Evolutionary conservation across 2,888 invertebrate genomes (phyloP), one percentile per base, ranked within the genome.

Genomic region (Ormyrus thymus): DNA sequence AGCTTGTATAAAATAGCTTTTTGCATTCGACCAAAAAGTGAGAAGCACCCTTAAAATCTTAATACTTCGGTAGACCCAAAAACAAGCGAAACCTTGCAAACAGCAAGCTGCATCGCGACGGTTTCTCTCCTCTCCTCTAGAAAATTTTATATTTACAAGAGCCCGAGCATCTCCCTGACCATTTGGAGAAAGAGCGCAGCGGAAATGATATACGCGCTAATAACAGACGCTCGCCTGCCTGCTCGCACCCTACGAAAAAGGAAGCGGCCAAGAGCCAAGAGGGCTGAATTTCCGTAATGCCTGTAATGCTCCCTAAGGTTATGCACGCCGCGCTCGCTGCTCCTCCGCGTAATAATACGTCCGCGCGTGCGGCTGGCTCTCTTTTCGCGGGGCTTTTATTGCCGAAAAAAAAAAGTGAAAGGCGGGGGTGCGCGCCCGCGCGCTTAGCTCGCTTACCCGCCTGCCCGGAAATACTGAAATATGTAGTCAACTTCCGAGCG

Each of bases 141-240:
- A 29, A 29, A 29, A 29, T 29, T 29, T 29, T 29, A 29, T 29
- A 29, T 29, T 29, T 29, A 29, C 29, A 29, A 29, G 1, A 4
- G 0, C 29, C 29, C 29, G 4, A 56, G 64, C 46, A 11, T 83
- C 83, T 84, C 81, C 82, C 70, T 70, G 83, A 83, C 84, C 83
- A 29, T 29, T 29, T 29, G 79, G 82, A 82, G 81, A 83, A 82
- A 86, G 86, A 86, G 46, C 7, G 86, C 84, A 86, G 84, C 83
- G 85, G 82, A 86, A 87, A 87, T 87, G 87, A 87, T 87, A 87
- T 87, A 87, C 86, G 87, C 82, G 83, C 87, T 87, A 87, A 87
- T 87, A 87, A 87, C 87, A 86, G 86, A 84, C 73, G 74, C 75
- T 29, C 79, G 70, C 73, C 70, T 78, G 65, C 62, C 73, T 78